Conservation (phyloP, 2,797 vertebrate species). For the Onychomys leucogaster region DNA sequence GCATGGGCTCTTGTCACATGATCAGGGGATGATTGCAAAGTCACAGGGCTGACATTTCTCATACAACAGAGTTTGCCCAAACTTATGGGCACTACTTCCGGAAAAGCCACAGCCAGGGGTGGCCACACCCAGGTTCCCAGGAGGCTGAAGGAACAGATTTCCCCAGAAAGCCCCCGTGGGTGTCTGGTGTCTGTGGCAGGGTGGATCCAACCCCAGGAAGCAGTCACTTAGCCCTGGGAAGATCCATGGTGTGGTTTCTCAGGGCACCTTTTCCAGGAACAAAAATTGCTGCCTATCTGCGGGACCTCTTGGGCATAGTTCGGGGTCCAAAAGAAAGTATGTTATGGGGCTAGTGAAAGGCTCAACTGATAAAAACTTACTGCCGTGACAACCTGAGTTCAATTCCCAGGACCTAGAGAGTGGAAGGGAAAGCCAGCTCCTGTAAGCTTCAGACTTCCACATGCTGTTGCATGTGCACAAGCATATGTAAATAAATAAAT, state of each 20-base stretch:
- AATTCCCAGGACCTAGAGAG: background rate
- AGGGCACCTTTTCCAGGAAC: conserved; percentile 63
- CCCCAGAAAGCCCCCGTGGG: conserved; percentile 63
- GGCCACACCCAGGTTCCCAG: background rate
- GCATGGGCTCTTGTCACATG: background rate
- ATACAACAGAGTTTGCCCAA: background rate
- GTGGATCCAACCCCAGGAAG: background rate
- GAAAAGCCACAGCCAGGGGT: background rate
- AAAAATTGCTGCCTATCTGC: background rate
- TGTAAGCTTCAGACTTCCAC: background rate
- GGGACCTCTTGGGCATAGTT: background rate
- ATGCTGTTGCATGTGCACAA: fast-evolving
- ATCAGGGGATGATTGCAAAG: conserved; percentile 17
- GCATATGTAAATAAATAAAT: background rate
- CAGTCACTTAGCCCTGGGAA: background rate
- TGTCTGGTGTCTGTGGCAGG: conserved; percentile 31
- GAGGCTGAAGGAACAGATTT: background rate
- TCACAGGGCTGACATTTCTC: conserved; percentile 37
- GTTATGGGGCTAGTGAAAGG: background rate
- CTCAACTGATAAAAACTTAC: background rate
- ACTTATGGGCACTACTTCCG: fast-evolving
- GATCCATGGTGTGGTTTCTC: background rate
- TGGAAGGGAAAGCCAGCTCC: background rate
- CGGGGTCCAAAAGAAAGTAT: background rate
- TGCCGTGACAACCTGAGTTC: background rate